Conservation (phyloP, 2,888 invertebrate genomes). For the Chloroclysta siterata region DNA sequence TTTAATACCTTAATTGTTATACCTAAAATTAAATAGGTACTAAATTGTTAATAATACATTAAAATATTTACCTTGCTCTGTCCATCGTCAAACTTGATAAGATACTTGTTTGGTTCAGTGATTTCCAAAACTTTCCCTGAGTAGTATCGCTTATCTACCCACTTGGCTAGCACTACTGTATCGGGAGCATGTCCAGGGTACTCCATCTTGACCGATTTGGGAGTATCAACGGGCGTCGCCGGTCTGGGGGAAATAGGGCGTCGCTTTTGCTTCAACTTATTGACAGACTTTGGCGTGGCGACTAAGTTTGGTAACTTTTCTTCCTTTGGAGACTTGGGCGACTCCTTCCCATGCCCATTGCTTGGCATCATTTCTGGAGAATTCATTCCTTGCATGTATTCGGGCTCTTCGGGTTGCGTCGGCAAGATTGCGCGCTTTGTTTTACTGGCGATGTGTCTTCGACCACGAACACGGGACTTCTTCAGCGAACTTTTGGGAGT, state of each 20-base stretch:
- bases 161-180: slow-evolving; percentile 86
- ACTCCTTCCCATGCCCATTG: slow-evolving; percentile 65
- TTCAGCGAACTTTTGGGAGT: slow-evolving; percentile 84
- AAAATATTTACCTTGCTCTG: slow-evolving; percentile 72
- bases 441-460: slow-evolving; percentile 73
- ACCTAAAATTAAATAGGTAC: too few relatives aligned
- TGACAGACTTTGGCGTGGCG: slow-evolving; percentile 76
- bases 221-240: slow-evolving; percentile 74
- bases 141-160: slow-evolving; percentile 88
- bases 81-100: slow-evolving; percentile 87
- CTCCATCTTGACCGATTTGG: slow-evolving; percentile 59
- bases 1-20: too few relatives aligned
- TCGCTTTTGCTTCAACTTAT: slow-evolving; percentile 73
- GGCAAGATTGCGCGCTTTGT: slow-evolving; percentile 76
- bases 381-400: slow-evolving; percentile 76
- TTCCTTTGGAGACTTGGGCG: slow-evolving; percentile 70
- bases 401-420: slow-evolving; percentile 75
- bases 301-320: slow-evolving; percentile 69
- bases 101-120: slow-evolving; percentile 84
- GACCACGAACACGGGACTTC: slow-evolving; percentile 73
- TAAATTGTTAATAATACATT: neutral
- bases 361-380: slow-evolving; percentile 80
- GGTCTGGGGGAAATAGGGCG: slow-evolving; percentile 75
- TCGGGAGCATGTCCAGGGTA: slow-evolving; percentile 72
- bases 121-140: slow-evolving; percentile 86